Conservation (phyloP, 2,888 invertebrate species). For the Zygogramma bicolorata region DNA sequence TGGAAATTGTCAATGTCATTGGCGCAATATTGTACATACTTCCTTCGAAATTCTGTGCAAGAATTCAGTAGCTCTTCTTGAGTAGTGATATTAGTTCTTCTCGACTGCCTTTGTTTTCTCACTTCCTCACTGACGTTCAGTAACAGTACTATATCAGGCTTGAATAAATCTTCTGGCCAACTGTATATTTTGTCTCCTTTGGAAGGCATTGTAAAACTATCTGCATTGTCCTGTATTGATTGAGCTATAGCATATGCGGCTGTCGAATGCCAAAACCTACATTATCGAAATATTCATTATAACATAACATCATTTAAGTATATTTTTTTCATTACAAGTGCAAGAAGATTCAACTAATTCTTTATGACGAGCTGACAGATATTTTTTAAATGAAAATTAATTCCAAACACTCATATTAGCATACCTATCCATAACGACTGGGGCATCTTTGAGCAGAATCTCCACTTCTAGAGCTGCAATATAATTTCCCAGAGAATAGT, state of each 20-base stretch:
- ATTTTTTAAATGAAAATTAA: too few relatives aligned
- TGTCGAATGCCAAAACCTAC: constrained; percentile 68
- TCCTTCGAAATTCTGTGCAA: constrained; percentile 56
- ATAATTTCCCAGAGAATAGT: constrained; percentile 68
- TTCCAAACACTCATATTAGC: neutral
- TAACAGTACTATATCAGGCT: constrained; percentile 65
- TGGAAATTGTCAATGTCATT: too few relatives aligned
- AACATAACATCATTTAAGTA: too few relatives aligned
- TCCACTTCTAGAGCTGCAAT: constrained; percentile 64
- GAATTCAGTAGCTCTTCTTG: constrained; percentile 60
- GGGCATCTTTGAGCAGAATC: constrained; percentile 54
- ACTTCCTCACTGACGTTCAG: constrained; percentile 64
- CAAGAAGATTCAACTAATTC: too few relatives aligned
- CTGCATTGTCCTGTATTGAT: constrained; percentile 53
- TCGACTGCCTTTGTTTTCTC: constrained; percentile 59
- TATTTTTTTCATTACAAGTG: too few relatives aligned
- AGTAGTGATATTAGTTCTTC: constrained; percentile 54
- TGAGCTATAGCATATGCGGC: constrained; percentile 66
- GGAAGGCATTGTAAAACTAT: constrained; percentile 54
- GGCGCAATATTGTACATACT: constrained; percentile 53
- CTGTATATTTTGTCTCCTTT: constrained; percentile 58
- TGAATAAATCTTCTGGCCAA: constrained; percentile 67
- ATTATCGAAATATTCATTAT: constrained; percentile 10
- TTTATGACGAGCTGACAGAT: too few relatives aligned
- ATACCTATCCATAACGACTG: constrained; percentile 68